Evolutionary conservation across 2,113 vertebrate genomes (phyloP), one percentile per base, ranked within the genome.

Genomic region (Romanogobio albipinnatus): DNA sequence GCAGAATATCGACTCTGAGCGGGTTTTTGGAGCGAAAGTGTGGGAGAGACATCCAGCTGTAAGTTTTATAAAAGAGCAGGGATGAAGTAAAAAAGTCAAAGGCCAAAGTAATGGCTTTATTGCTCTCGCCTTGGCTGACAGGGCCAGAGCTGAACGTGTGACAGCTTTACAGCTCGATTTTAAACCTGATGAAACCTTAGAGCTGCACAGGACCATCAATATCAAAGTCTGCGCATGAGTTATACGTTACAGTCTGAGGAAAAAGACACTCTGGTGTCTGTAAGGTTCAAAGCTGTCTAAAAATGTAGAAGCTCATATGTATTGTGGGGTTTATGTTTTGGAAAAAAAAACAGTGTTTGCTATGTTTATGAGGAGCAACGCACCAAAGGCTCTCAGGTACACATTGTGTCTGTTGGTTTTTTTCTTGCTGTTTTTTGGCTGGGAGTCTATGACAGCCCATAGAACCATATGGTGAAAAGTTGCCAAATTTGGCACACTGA

Each of bases 1-100:
- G 74, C 26, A 53, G 1, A 68, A 66, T 33, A 53, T 68, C 6
- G 13, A 43, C 47, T 49, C 68, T 49, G 68, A 81, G 22, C 26
- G 56, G 36, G 26, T 29, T 68, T 66, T 22, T 24, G 8, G 39
- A 43, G 68, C 51, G 4, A 64, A 71, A 71, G 24, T 24, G 56
- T 74, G 11, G 15, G 53, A 58, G 43, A 11, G 5, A 53, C 24
- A 3, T 76, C 66, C 19, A 59, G 19, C 59, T 36, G 26, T 74
- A 39, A n/a, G 24, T 61, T 74, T 45, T 59, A 73, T 24, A 80
- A 26, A 77, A 78, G 76, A 43, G 33, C 24, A 33, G 76, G 14
- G 75, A 61, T 47, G 68, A 71, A 74, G 68, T 80, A 70, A 79
- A 85, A 78, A 36, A 79, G 84, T 80, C 84, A 73, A 43, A 80